Percentiles rank a stretch among this genome's conserved stretches.
These are phyloP conservation scores for Lathamus discolor DNA, from an alignment of 2,113 vertebrate genomes.

Conservation along the genomic window DNA sequence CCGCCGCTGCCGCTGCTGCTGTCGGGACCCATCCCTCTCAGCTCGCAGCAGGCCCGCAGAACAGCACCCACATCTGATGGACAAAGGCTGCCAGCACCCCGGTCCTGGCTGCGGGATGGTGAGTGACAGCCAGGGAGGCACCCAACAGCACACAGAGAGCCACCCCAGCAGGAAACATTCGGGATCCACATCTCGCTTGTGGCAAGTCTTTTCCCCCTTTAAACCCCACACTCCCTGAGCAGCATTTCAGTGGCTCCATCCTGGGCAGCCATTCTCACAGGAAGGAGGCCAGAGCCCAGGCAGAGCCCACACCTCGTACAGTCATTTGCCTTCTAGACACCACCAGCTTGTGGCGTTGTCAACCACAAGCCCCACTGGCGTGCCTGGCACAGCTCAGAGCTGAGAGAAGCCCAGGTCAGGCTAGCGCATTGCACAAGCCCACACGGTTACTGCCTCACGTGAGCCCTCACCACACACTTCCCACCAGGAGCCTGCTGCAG, in stretches of 20 bases:
- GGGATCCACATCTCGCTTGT: not conserved
- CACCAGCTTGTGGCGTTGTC: not conserved
- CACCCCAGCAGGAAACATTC: not conserved
- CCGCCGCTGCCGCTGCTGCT: not conserved
- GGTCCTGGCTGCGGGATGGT: not conserved
- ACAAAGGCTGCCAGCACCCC: not conserved
- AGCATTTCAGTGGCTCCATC: not conserved
- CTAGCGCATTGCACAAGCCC: not conserved
- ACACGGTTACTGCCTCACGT: not conserved
- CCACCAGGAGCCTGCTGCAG: not conserved
- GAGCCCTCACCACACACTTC: not conserved
- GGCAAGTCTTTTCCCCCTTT: not conserved
- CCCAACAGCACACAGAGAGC: not conserved
- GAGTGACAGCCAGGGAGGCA: not conserved
- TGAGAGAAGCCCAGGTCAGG: not conserved
- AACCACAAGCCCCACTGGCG: not conserved
- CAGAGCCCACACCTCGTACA: not conserved
- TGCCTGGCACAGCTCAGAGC: not conserved
- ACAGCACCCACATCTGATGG: not conserved
- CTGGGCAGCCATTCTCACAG: not conserved
- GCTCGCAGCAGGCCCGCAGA: not conserved
- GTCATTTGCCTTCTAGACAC: not conserved
- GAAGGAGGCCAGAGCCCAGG: not conserved
- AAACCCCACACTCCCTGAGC: not conserved
- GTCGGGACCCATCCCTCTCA: not conserved